Evolutionary conservation across 2,888 invertebrate genomes (phyloP).

Genomic region (Fragum sueziense): DNA sequence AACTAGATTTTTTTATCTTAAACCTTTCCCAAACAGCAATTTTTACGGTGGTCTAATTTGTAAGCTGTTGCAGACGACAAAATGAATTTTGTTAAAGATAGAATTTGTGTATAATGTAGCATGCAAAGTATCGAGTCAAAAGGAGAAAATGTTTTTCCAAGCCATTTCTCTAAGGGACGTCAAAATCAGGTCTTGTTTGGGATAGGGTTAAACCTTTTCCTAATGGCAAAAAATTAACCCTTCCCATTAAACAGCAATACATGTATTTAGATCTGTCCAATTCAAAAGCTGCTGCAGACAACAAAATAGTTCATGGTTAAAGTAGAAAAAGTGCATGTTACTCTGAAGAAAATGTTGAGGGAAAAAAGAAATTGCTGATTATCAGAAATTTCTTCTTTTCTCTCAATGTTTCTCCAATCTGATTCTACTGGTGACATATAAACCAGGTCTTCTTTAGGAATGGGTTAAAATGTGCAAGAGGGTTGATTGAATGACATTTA

Average conservation of each 20-base stretch:
- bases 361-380: background rate
- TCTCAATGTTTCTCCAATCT: background rate
- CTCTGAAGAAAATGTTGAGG: background rate
- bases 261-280: no score
- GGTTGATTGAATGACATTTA: background rate
- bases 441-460: background rate
- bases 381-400: background rate
- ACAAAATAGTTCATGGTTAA: no score
- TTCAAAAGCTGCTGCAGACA: background rate
- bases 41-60: no score
- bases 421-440: background rate
- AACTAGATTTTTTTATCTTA: background rate
- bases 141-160: no score
- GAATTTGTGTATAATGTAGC: no score
- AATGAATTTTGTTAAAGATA: no score
- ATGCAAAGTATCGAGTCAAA: no score
- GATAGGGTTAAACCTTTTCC: no score
- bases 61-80: no score
- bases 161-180: no score
- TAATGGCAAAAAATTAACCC: background rate
- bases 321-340: background rate
- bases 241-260: background rate
- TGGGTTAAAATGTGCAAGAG: background rate
- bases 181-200: no score
- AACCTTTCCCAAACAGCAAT: no score